Evolutionary conservation across 2,113 vertebrate species (phyloP), one percentile per base, ranked within the genome.

Genomic region (Sinocyclocheilus rhinocerous): DNA sequence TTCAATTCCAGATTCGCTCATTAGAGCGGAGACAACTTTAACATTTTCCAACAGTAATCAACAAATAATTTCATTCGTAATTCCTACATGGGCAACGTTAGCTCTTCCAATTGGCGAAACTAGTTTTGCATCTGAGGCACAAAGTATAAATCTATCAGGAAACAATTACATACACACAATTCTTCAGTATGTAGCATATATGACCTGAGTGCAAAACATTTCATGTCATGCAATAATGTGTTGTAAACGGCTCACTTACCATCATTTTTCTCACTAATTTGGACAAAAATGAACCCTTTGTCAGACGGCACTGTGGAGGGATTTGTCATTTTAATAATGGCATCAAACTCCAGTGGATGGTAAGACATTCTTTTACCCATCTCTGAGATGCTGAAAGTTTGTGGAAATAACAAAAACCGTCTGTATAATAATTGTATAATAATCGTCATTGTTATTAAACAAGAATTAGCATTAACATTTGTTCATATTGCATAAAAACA

Each of bases 241-340:
- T 55, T 55, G 52, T 55, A 55, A 18, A 24, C 48, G 3, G 13
- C 24, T 13, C 39, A 86, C 87, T 84, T 39, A 91, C 91, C 85
- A 0, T 73, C 6, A 3, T 26, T 1, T 0, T 73, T 22, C 52
- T 3, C 36, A 80, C 94, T 93, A 50, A 96, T 93, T 87, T 90
- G 84, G 69, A 97, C 81, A 55, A 94, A 91, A 93, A 97, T 95
- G 85, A 97, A 97, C 48, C 93, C 94, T 90, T 95, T 96, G 76
- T 96, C 94, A 0, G 88, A 84, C 48, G 92, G 94, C 89, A 94
- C 69, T 78, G 84, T 83, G 26, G 76, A 3, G 45, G 57, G 13
- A 39, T 75, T 70, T 72, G 86, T 69, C 78, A 86, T 70, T 29
- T 89, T 76, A 85, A 97, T 42, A 69, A 92, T 89, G 63, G 91